These are phyloP conservation scores for Branchinecta sandiegonensis DNA, from an alignment of 2,888 invertebrate species.

Conservation along the genomic window DNA sequence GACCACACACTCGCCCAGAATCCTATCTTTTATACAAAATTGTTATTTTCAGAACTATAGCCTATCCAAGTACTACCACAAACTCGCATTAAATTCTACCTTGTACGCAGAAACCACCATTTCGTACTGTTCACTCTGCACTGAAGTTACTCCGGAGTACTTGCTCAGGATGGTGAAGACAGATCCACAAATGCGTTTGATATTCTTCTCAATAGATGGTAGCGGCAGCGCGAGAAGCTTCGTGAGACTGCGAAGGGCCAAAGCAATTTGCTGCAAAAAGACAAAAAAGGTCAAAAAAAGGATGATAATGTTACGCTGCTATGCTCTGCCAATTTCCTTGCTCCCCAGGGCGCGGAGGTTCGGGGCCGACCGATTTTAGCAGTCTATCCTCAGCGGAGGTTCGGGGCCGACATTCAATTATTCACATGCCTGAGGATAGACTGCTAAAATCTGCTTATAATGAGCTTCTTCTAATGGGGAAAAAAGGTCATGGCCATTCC, in stretches of 20 bases:
- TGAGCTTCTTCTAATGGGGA: no score
- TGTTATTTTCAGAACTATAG: background rate
- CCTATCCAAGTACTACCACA: background rate
- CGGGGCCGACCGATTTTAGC: no score
- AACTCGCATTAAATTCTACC: conserved; percentile 38
- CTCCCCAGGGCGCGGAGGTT: no score
- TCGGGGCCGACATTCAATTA: no score
- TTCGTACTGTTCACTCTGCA: conserved; percentile 74
- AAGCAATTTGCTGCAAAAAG: conserved; percentile 32
- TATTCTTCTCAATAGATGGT: conserved; percentile 48
- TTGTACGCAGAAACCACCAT: conserved; percentile 77
- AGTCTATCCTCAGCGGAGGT: no score
- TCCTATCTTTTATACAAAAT: no score
- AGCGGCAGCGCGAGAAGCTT: conserved; percentile 60
- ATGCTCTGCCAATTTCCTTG: no score
- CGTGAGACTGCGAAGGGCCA: conserved; percentile 45
- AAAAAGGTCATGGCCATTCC: no score
- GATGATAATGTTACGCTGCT: background rate
- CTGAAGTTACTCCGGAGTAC: conserved; percentile 68
- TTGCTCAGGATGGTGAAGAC: conserved; percentile 76
- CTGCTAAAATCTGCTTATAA: no score
- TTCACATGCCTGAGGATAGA: no score
- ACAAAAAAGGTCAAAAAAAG: conserved; percentile 19
- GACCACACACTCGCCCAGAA: no score
- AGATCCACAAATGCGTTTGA: conserved; percentile 50